phyloP scores from a whole-genome alignment of 2,113 vertebrate species.

The Microtus montanus region DNA sequence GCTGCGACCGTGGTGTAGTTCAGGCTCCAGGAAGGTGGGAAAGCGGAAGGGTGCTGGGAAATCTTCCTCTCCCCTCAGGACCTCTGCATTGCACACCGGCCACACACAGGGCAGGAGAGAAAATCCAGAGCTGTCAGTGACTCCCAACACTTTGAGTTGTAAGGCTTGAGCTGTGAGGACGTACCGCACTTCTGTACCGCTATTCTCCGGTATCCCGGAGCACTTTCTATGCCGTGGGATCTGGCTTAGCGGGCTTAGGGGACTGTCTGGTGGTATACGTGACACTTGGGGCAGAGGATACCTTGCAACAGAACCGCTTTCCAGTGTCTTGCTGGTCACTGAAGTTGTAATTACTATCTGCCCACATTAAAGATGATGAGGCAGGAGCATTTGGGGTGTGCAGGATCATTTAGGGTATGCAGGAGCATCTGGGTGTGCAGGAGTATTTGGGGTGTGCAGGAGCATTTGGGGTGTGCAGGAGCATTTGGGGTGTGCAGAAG shows the following conservation, averaged over 20 bases:
- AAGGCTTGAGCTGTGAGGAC: too few relatives aligned
- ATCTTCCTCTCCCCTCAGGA: not conserved
- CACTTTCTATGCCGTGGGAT: accelerated
- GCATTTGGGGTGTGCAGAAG: too few relatives aligned
- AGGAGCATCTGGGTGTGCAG: too few relatives aligned
- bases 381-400: not conserved
- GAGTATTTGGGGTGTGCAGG: too few relatives aligned
- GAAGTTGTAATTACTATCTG: not conserved
- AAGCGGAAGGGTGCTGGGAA: not conserved
- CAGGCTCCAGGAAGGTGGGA: accelerated
- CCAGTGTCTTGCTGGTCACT: not conserved
- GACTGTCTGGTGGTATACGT: not conserved
- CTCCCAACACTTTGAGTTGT: not conserved
- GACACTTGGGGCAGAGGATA: too few relatives aligned
- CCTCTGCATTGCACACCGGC: too few relatives aligned
- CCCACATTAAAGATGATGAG: not conserved
- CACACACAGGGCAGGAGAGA: not conserved
- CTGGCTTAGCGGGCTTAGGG: not conserved
- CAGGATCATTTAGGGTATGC: too few relatives aligned
- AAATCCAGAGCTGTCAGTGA: not conserved
- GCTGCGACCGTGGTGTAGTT: too few relatives aligned
- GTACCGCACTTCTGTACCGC: accelerated
- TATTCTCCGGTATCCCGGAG: accelerated
- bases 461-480: too few relatives aligned
- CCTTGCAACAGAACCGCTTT: not conserved